These are phyloP conservation scores for Petroica traversi DNA, from an alignment of 2,113 vertebrate genomes.

Conservation along the genomic window DNA sequence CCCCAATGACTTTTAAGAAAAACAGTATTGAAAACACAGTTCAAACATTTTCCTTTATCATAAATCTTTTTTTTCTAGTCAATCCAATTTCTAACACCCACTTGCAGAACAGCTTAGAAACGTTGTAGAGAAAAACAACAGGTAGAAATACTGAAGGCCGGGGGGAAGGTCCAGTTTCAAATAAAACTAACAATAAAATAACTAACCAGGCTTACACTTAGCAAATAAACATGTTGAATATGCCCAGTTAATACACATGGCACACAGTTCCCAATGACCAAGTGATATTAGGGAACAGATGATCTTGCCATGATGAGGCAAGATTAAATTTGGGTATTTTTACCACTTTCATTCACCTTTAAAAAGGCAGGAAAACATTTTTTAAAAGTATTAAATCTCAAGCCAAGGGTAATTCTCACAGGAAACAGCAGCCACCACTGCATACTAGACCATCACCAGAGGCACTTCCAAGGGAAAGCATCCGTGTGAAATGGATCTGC, in stretches of 20 bases:
- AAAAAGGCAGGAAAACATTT: accelerated
- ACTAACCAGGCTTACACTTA: not conserved
- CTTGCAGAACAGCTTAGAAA: not conserved
- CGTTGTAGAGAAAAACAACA: accelerated
- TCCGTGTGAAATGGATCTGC: not conserved
- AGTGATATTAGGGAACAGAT: not conserved
- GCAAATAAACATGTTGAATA: not conserved
- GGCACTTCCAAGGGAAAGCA: not conserved
- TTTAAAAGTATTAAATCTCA: not conserved
- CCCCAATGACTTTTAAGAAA: not conserved
- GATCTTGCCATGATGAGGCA: not conserved
- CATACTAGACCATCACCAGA: not conserved
- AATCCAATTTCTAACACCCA: not conserved
- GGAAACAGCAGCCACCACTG: not conserved
- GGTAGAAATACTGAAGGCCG: not conserved
- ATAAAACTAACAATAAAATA: not conserved
- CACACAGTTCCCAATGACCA: not conserved
- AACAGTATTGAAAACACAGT: not conserved
- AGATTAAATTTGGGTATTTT: not conserved
- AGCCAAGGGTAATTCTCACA: not conserved
- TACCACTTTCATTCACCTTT: not conserved
- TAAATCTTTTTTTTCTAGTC: not conserved
- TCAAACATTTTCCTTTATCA: not conserved
- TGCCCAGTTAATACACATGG: not conserved
- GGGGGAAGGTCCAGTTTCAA: not conserved